phyloP scores from a whole-genome alignment of 2,113 vertebrate species.

The Suricata suricatta region DNA sequence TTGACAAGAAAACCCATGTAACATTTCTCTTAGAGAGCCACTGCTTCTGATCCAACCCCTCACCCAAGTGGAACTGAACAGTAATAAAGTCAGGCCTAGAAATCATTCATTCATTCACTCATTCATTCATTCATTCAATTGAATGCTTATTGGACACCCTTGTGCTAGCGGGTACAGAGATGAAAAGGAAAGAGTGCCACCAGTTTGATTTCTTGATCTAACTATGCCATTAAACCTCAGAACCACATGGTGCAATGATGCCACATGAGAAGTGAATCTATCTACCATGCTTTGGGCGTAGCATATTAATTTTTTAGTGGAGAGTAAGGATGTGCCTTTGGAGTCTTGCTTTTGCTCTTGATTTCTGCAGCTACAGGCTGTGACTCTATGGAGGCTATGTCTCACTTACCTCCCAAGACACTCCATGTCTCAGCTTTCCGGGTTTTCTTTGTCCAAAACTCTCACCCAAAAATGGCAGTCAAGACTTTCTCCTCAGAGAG shows the following conservation, averaged over 20 bases:
- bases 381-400: conserved; percentile 43
- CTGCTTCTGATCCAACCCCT: not conserved
- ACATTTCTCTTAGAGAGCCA: not conserved
- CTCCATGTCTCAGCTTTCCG: conserved; percentile 50
- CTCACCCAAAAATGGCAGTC: conserved; percentile 37
- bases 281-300: not conserved
- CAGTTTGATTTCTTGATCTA: not conserved
- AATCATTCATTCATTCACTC: not conserved
- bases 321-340: not conserved
- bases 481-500: not conserved
- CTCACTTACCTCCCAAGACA: conserved; percentile 32
- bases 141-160: not conserved
- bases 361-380: conserved; percentile 46
- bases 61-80: not conserved
- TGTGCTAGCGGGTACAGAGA: not conserved
- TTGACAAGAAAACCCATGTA: not conserved
- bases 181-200: not conserved
- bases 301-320: not conserved
- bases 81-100: not conserved
- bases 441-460: not conserved
- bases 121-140: too few species aligned
- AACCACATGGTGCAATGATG: accelerated
- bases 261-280: not conserved
- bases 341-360: not conserved
- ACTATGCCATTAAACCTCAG: not conserved